Percentiles rank a stretch among this genome's conserved stretches.
Conservation (phyloP, 1,140 invertebrate species). For the Lordiphosa mommai region DNA sequence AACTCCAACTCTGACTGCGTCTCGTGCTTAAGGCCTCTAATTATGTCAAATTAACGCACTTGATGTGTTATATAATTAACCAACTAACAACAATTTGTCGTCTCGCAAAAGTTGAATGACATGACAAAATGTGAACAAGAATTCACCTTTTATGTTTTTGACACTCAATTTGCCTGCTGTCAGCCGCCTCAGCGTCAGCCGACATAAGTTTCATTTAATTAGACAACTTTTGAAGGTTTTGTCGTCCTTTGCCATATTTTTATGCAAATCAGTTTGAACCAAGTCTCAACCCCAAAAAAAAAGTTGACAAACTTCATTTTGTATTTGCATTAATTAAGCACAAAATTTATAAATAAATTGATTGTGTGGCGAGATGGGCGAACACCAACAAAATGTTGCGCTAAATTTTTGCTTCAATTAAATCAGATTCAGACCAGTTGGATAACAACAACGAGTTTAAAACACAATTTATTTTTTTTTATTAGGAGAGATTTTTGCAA, state of each 20-base stretch:
- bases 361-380: slow-evolving; percentile 42
- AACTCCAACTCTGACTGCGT: slow-evolving; percentile 18
- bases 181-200: neutral
- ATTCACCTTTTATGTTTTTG: slow-evolving; percentile 2
- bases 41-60: slow-evolving; percentile 72
- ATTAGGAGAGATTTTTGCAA: slow-evolving; percentile 23
- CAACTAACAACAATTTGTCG: slow-evolving; percentile 26
- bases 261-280: slow-evolving; percentile 44
- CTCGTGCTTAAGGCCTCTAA: slow-evolving; percentile 48
- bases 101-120: slow-evolving; percentile 56
- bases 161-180: slow-evolving; percentile 31
- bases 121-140: slow-evolving; percentile 15
- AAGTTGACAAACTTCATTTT: slow-evolving; percentile 49
- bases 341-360: slow-evolving; percentile 64
- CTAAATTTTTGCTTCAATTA: slow-evolving; percentile 46
- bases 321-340: slow-evolving; percentile 70
- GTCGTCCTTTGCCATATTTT: slow-evolving; percentile 6
- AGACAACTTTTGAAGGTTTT: neutral
- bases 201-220: slow-evolving; percentile 34
- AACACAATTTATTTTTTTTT: slow-evolving; percentile 17
- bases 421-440: slow-evolving; percentile 59
- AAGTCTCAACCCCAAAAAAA: slow-evolving; percentile 1
- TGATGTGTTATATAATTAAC: slow-evolving; percentile 57
- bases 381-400: slow-evolving; percentile 29
- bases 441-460: slow-evolving; percentile 40